Conservation (phyloP, 30 jellyfish, hydroid and myxozoan species). For the Aurelia sp. region DNA sequence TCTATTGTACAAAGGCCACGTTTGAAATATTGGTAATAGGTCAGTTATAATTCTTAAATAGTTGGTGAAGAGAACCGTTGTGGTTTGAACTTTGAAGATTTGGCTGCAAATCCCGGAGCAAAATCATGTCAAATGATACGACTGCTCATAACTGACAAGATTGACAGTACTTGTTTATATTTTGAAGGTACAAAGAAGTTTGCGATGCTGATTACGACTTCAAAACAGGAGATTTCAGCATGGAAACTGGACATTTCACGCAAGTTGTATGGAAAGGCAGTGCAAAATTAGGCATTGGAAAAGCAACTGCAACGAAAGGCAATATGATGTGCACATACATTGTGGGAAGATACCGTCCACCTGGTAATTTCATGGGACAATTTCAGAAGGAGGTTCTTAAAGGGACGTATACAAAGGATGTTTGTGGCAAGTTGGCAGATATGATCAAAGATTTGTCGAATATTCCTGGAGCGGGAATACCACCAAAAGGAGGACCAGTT, state of each 20-base stretch:
- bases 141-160: too few species aligned
- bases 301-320: constrained; percentile 53
- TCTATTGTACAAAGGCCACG: too few species aligned
- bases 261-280: constrained; percentile 86
- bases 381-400: constrained; percentile 57
- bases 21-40: too few species aligned
- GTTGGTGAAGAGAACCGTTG: too few species aligned
- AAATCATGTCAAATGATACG: too few species aligned
- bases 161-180: neutral
- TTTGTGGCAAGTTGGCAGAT: constrained; percentile 46
- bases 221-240: constrained; percentile 49
- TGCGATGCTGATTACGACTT: constrained; percentile 76
- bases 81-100: too few species aligned
- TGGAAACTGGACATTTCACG: constrained; percentile 78
- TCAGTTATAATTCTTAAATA: too few species aligned
- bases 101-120: too few species aligned
- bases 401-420: constrained; percentile 39
- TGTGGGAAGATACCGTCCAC: constrained; percentile 77
- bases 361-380: constrained; percentile 78
- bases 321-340: constrained; percentile 60
- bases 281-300: constrained; percentile 71
- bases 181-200: constrained; percentile 78
- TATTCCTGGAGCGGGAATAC: constrained; percentile 51
- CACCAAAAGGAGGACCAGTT: constrained; percentile 45
- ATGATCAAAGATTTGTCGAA: constrained; percentile 40